These are phyloP conservation scores for Geodia barretti DNA, from an alignment of 37 sponge, comb jelly and placozoan genomes.

Conservation along the genomic window DNA sequence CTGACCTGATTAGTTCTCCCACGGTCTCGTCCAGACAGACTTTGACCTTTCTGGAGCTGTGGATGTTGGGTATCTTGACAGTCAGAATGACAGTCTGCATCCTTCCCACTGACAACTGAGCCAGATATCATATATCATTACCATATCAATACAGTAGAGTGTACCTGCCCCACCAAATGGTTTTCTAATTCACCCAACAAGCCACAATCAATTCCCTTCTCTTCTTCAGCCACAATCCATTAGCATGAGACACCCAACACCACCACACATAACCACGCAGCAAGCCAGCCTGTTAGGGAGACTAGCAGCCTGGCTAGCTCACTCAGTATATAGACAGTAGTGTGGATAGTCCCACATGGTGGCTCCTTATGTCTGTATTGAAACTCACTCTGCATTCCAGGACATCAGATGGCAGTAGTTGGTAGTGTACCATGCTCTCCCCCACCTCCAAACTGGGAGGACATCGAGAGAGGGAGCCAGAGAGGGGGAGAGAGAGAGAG, in stretches of 20 bases:
- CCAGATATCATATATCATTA: not conserved
- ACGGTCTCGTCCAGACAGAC: conserved; percentile 89
- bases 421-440: conserved; percentile 78
- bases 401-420: conserved; percentile 54
- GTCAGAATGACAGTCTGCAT: conserved; percentile 68
- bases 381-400: conserved; percentile 85
- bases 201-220: no score
- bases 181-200: no score
- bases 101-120: conserved; percentile 70
- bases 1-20: conserved; percentile 86
- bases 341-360: no score
- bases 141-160: not conserved
- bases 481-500: conserved; percentile 1
- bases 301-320: no score
- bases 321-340: no score
- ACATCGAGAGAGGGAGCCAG: conserved; percentile 17
- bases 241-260: no score
- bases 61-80: conserved; percentile 75
- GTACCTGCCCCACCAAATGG: no score
- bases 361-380: no score
- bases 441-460: conserved; percentile 56
- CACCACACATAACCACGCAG: no score
- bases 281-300: no score
- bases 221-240: no score
- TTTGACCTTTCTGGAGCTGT: conserved; percentile 77